Base-by-base conservation (phyloP, 2,888 invertebrate species). In the Lydus trimaculatus region DNA sequence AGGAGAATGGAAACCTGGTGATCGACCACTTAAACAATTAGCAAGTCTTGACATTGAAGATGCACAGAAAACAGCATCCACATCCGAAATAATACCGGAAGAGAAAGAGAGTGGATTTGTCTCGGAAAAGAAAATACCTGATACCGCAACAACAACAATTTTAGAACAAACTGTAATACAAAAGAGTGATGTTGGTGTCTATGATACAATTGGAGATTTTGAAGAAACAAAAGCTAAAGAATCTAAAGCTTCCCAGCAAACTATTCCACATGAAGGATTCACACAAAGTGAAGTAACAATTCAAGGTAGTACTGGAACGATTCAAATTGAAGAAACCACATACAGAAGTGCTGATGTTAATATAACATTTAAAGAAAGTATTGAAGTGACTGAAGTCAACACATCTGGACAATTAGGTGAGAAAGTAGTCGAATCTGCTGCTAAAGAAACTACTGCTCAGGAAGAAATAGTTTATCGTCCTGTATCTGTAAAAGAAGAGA, bases 381-480 rank as follows among this genome's bases (percentile, higher is more conserved):
- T 87, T 39, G 83, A 82, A 25, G 80, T 87, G 28, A 84, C 84
- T 20, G 84, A 86, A 80, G 76, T 84, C 31, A 79, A 78, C 48
- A 72, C 79, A 11, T 80, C 83, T 67, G 85, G 85, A 70, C 79
- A 80, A 71, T 81, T 85, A 71, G 82, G 84, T 61, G 77, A 82
- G 63, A 84, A 87, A 78, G 78, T 87, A 2, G 79, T 84, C 13
- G 83, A 82, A 73, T 84, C 83, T n/a, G 73, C 79, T 56, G 86
- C 87, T 5, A 86, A 82, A 72, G 85, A 87, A 80, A 85, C 82
- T 3, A 84, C 79, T 17, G 87, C 88, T 2, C 79, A 85, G 73
- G 59, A 85, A 60, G 86, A 86, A 73, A 77, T 88, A 6, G 79
- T 85, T 59, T 84, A 85, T 71, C 84, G 83, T 65, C 84, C 85